Base-by-base conservation (phyloP, 2,113 vertebrate species). In the Tangachromis dhanisi region DNA sequence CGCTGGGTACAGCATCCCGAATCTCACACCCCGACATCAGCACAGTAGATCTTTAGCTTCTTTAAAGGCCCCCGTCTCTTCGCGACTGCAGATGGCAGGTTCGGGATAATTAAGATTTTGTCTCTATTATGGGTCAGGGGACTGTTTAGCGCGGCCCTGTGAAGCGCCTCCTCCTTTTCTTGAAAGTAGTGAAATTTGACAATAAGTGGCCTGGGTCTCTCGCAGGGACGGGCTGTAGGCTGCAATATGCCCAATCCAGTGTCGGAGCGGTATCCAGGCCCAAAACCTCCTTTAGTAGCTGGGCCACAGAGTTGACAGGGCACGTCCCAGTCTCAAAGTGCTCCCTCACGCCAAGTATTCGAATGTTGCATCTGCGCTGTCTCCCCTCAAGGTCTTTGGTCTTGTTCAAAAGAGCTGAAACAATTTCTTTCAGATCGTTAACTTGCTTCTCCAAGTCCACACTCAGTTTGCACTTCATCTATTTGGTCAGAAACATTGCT, bases 81-180 rank as follows among this genome's bases (percentile, higher is more conserved):
- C 3, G 7, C 7, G 1, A 14, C 54, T 57, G 24, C 0, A 57
- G 54, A 57, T 57, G 54, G 7, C 54, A 57, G 54, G 54, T 57
- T 14, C 0, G 0, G 54, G 12, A 57, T 8, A 57, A 14, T 57
- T 57, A 57, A 8, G 7, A 57, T 57, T 57, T 3, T 57, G 12
- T 57, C 54, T 57, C 24, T 3, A 57, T 14, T 14, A 29, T 29
- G 12, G 4, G 54, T 57, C 12, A 29, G 24, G 24, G 54, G 12
- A 29, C 54, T 57, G 54, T 29, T 57, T 57, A 26, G 13, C 4
- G 0, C 2, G 3, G 53, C 54, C 11, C 11, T 55, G 7, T 7
- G 1, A 57, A 57, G 24, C 0, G 2, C 0, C 54, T 0, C 7
- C 12, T 14, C 7, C 12, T 57, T 57, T 57, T 29, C 26, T 57